phyloP scores from a whole-genome alignment of 1,140 invertebrate genomes.

The Vanessa atalanta region DNA sequence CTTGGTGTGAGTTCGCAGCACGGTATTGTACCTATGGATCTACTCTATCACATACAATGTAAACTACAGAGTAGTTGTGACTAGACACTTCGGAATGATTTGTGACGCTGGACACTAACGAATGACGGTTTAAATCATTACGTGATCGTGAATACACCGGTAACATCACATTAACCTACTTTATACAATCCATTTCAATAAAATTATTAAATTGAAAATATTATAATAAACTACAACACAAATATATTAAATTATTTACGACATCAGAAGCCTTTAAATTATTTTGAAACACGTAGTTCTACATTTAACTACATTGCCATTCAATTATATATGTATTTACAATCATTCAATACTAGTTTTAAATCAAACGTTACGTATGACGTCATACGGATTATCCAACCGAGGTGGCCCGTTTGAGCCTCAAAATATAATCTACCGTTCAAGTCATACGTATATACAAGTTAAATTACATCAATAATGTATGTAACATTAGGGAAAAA shows the following conservation, averaged over 20 bases:
- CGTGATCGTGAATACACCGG: constrained; percentile 39
- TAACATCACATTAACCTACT: constrained; percentile 67
- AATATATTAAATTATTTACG: constrained; percentile 24
- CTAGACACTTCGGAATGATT: constrained; percentile 65
- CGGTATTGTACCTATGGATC: constrained; percentile 54
- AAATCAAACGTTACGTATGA: constrained; percentile 72
- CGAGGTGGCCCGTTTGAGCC: constrained; percentile 47
- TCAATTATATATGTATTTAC: constrained; percentile 73
- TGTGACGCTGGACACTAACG: constrained; percentile 42
- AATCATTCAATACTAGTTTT: constrained; percentile 67
- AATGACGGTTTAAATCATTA: constrained; percentile 40
- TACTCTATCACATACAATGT: constrained; percentile 67
- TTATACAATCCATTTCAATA: constrained; percentile 71
- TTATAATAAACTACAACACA: constrained; percentile 44
- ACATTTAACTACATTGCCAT: constrained; percentile 64
- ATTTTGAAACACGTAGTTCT: constrained; percentile 52
- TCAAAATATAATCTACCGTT: constrained; percentile 65
- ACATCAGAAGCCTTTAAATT: constrained; percentile 37
- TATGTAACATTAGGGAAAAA: constrained; percentile 70
- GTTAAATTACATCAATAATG: constrained; percentile 69
- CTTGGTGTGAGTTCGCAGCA: constrained; percentile 58
- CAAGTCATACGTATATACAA: constrained; percentile 79
- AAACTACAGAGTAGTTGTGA: constrained; percentile 58
- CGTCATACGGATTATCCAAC: constrained; percentile 58
- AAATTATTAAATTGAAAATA: constrained; percentile 35